Base-by-base conservation (phyloP, 1,140 invertebrate species). In the Leptoteleia sp. region DNA sequence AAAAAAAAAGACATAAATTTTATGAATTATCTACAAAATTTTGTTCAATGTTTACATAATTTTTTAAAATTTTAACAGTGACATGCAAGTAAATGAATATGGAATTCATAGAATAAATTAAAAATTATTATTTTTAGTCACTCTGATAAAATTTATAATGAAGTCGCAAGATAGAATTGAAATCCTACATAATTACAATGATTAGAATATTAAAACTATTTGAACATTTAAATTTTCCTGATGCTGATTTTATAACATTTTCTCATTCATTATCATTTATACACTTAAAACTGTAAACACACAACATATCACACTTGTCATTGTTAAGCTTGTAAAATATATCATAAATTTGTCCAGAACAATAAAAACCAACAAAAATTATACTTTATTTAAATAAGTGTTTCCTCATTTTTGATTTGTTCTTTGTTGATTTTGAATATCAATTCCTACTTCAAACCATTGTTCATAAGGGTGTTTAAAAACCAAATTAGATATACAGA, bases 241-340 rank as follows among this genome's bases (percentile, higher is more conserved):
- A n/a, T n/a, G n/a, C n/a, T n/a, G n/a, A 8, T 29, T 1, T 6
- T 29, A 8, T 29, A 29, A 29, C 11, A 43, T 25, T 19, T 48
- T 9, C 22, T 3, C 27, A 52, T 35, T 59, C 67, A 61, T 57
- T 48, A 25, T 50, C 67, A 61, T 31, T 71, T 52, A 31, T 12
- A 42, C 42, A 52, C 43, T 29, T 52, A 40, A 71, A 62, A 54
- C 31, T 61, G 47, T 45, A 55, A 45, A 62, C 29, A 64, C 57
- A 52, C 71, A 61, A 75, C 57, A 75, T 64, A 73, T 67, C 61
- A 75, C 52, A 65, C 59, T 12, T 12, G 43, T 45, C 16, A 5
- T 50, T 40, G 38, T 76, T 47, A 61, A 54, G 31, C 31, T 61
- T 9, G 35, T 72, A 72, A 62, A 40, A 72, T 62, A 47, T 4